phyloP scores from a whole-genome alignment of 2,797 vertebrate genomes.

The Chrosomus eos region DNA sequence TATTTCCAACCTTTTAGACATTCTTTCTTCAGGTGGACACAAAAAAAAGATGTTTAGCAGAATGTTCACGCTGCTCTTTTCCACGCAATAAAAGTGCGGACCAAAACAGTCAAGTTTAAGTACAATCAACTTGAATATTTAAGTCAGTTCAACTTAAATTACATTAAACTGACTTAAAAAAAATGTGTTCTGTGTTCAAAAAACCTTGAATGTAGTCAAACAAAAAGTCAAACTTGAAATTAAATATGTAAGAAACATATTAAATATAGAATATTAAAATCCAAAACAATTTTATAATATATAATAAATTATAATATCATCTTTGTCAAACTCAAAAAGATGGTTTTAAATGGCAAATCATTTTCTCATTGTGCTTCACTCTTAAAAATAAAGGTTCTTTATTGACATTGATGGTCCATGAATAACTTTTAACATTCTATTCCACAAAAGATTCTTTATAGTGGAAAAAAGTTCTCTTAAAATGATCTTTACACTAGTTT shows the following conservation, averaged over 20 bases:
- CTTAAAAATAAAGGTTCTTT: background rate
- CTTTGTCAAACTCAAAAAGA: background rate
- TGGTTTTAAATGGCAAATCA: background rate
- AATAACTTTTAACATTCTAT: background rate
- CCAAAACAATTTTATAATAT: no score
- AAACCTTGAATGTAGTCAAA: conserved; percentile 31
- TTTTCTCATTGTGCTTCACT: background rate
- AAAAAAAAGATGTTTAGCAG: background rate
- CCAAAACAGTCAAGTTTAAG: background rate
- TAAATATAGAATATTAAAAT: no score
- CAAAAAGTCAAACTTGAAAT: background rate
- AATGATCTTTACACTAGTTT: background rate
- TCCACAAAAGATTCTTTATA: background rate
- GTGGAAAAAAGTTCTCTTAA: background rate
- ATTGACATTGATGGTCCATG: background rate
- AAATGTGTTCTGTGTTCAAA: no score
- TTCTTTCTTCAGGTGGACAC: background rate
- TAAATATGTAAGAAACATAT: background rate
- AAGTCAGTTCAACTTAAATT: background rate
- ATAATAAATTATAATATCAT: background rate
- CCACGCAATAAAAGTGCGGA: background rate
- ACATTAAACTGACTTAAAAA: background rate
- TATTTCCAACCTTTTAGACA: background rate
- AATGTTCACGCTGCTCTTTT: background rate
- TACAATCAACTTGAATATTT: background rate